These are phyloP conservation scores for Dascyllus trimaculatus DNA, from an alignment of 2,113 vertebrate species.

Conservation along the genomic window DNA sequence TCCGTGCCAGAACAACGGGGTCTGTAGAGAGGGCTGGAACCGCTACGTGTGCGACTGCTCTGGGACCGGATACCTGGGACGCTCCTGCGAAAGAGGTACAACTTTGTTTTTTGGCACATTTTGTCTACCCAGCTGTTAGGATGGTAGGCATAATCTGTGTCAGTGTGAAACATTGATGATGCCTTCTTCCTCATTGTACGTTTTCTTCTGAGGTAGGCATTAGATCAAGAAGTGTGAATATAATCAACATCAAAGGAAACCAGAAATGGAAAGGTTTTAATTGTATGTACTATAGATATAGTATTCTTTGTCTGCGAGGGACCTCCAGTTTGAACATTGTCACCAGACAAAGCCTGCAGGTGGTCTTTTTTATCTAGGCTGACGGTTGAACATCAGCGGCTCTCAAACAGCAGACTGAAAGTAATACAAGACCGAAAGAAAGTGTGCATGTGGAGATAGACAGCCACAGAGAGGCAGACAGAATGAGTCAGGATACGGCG, in stretches of 20 bases:
- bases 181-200: background rate
- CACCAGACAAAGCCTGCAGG: slow-evolving; percentile 16
- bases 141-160: background rate
- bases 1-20: slow-evolving; percentile 95
- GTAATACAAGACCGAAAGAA: slow-evolving; percentile 14
- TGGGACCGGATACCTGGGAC: slow-evolving; percentile 94
- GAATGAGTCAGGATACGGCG: slow-evolving; percentile 31
- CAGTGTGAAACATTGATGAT: background rate
- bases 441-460: slow-evolving; percentile 25
- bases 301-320: slow-evolving; percentile 31
- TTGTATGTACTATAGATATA: slow-evolving; percentile 4
- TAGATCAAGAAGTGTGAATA: background rate
- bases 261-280: slow-evolving; percentile 13
- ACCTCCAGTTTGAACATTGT: slow-evolving; percentile 4
- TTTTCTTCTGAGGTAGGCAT: background rate
- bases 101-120: slow-evolving; percentile 18
- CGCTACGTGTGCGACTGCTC: slow-evolving; percentile 98
- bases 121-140: background rate
- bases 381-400: slow-evolving; percentile 32
- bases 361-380: slow-evolving; percentile 37
- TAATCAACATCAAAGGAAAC: slow-evolving; percentile 33
- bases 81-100: slow-evolving; percentile 97
- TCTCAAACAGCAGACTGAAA: slow-evolving; percentile 31
- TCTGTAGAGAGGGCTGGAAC: slow-evolving; percentile 98
- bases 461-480: slow-evolving; percentile 28